phyloP scores from a whole-genome alignment of 2,797 vertebrate species.

The Lacerta bilineata region DNA sequence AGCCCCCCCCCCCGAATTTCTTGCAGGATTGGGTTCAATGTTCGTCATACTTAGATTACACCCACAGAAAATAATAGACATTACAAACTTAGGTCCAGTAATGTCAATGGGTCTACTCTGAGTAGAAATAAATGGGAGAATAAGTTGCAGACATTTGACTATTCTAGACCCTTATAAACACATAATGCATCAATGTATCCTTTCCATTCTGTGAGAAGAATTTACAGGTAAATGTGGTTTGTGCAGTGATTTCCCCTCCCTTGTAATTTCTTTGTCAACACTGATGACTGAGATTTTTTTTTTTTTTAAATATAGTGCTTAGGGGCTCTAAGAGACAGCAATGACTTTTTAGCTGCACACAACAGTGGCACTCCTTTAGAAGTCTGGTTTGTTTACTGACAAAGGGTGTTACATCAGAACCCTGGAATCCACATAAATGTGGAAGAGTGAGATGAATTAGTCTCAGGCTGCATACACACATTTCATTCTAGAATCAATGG shows the following conservation, averaged over 20 bases:
- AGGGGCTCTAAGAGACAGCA: not conserved
- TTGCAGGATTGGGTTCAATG: no score
- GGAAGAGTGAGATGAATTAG: conserved; percentile 3
- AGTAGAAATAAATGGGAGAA: no score
- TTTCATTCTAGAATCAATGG: no score
- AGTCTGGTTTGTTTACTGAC: conserved; percentile 9
- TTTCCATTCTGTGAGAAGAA: not conserved
- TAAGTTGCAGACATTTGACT: no score
- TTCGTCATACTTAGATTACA: no score
- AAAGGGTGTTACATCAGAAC: not conserved
- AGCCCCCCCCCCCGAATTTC: not conserved
- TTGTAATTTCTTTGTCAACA: conserved; percentile 36
- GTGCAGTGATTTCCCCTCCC: not conserved
- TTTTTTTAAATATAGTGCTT: not conserved
- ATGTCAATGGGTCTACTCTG: no score
- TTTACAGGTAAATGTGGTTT: not conserved
- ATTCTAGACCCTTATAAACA: not conserved
- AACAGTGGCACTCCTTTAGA: not conserved
- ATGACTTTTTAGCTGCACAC: not conserved
- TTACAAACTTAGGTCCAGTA: no score
- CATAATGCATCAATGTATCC: not conserved
- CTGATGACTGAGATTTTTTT: conserved; percentile 2
- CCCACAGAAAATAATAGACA: no score
- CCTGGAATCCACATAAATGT: accelerated
- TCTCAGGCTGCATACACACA: no score